Percentiles rank a stretch among this genome's conserved stretches.
Evolutionary conservation across 37 sponge, comb jelly and placozoan species (phyloP).

Genomic region (Ephydatia muelleri): DNA sequence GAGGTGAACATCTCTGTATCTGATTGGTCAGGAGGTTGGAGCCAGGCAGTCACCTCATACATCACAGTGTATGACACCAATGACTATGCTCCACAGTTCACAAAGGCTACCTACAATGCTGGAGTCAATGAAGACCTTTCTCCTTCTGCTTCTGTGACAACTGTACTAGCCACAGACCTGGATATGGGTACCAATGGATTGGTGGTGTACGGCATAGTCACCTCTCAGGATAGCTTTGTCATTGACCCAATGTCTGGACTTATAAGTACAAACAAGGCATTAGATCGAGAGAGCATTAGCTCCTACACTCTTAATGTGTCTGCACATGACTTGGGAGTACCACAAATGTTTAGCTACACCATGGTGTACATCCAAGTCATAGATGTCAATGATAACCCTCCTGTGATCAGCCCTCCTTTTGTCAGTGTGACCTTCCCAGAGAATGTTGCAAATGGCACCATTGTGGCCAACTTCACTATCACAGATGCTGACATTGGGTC

Average conservation of each 20-base stretch:
- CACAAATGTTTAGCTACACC: constrained; percentile 4
- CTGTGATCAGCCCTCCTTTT: constrained; percentile 23
- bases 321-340: constrained; percentile 36
- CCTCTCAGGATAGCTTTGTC: constrained; percentile 1
- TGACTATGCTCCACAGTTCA: constrained; percentile 57
- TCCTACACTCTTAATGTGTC: constrained; percentile 42
- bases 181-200: not conserved
- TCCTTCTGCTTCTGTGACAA: not conserved
- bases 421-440: constrained; percentile 16
- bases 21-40: constrained; percentile 47
- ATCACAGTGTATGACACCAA: constrained; percentile 31
- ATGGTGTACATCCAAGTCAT: constrained; percentile 44
- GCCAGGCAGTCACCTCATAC: constrained; percentile 30
- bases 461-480: constrained; percentile 20
- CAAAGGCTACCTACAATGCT: constrained; percentile 4
- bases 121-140: constrained; percentile 20
- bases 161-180: constrained; percentile 28
- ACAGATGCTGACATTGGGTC: constrained; percentile 35
- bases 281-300: constrained; percentile 53
- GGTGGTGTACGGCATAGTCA: constrained; percentile 9
- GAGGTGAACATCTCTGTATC: constrained; percentile 35
- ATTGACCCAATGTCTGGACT: constrained; percentile 38
- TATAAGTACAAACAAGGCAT: constrained; percentile 19
- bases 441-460: constrained; percentile 8
- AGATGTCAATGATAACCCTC: constrained; percentile 68